Evolutionary conservation across 1,140 invertebrate species (phyloP), one percentile per base, ranked within the genome.

Genomic region (Cyphomyrmex costatus): DNA sequence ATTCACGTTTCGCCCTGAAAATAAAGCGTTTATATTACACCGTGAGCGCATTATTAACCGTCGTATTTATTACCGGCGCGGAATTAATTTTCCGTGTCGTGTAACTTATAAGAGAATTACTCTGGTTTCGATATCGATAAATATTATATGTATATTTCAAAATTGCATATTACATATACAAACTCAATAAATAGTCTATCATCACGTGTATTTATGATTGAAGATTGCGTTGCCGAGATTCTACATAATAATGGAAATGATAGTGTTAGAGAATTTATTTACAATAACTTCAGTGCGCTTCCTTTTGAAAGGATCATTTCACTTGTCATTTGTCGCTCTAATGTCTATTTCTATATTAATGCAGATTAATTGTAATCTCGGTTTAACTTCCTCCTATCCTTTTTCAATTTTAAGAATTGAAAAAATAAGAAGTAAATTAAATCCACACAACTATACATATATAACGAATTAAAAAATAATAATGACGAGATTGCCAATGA

Each of bases 41-140:
- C 24, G 27, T 24, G 8, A 61, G 27, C 61, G 63, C 27, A 4
- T 68, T 24, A 51, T 79, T 68, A 68, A 79, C n/a, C 30, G 19
- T 33, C 21, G 30, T 46, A 58, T 46, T 8, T 51, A 53, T 36
- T 66, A 27, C 16, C 12, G 19, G 12, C 51, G 51, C 16, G 16
- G 49, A 12, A 46, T 53, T 79, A 82, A 82, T 82, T 58, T 82
- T 58, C 66, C 51, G 14, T 60, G 36, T 60, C 73, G 60, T 30
- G 24, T 71, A 58, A 8, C 36, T 10, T 12, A 24, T 42, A 36
- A 36, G 49, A 42, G 8, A 68, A 70, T 36, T 14, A 71, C 58
- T n/a, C 10, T 21, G 24, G 1, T 19, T 33, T 10, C 30, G 30
- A 4, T 30, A 46, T 27, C 56, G 36, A 16, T 42, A 42, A 36